Base-by-base conservation (phyloP, 2,113 vertebrate species). In the Psittacara wagleri region DNA sequence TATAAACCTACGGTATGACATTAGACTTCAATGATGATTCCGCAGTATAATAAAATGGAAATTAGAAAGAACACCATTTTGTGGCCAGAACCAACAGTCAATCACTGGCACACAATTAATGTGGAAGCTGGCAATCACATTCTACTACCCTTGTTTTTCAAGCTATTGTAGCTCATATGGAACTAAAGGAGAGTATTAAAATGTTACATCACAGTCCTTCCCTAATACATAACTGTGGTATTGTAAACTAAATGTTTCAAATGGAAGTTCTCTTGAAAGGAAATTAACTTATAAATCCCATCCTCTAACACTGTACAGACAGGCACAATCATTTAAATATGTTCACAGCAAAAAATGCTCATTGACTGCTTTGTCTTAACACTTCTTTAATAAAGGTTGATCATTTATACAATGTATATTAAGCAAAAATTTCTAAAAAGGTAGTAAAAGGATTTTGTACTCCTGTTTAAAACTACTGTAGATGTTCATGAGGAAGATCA, bases 401-500 rank as follows among this genome's bases (percentile, higher is more conserved):
- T 83, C 52, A 78, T 92, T 76, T 68, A 44, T 62, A 66, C 33
- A 63, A 55, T 52, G 23, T 23, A 74, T 78, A 88, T 69, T 35
- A 88, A 81, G 48, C 1, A 55, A 75, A 67, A 83, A 83, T 82
- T 64, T 57, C 15, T 46, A 72, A 64, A 88, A 93, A 88, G 86
- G 31, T 46, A 67, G n/a, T 10, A 48, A 63, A 10, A 66, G 18
- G 11, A 41, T 81, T 61, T 88, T 61, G 5, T 52, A 54, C 8
- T 67, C 24, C 31, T 49, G 7, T 69, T 90, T 72, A 66, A 87
- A 94, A 84, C 33, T 52, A 62, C 19, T 43, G 13, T 11, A 44
- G 28, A 22, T 63, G 17, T 61, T 68, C 69, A 73, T 70, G 39
- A 72, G 67, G 63, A 83, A 68, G 23, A 82, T 83, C 35, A 49